Percentiles rank a stretch among this genome's conserved stretches.
Evolutionary conservation across 2,113 vertebrate species (phyloP).

Genomic region (Halcyon senegalensis): DNA sequence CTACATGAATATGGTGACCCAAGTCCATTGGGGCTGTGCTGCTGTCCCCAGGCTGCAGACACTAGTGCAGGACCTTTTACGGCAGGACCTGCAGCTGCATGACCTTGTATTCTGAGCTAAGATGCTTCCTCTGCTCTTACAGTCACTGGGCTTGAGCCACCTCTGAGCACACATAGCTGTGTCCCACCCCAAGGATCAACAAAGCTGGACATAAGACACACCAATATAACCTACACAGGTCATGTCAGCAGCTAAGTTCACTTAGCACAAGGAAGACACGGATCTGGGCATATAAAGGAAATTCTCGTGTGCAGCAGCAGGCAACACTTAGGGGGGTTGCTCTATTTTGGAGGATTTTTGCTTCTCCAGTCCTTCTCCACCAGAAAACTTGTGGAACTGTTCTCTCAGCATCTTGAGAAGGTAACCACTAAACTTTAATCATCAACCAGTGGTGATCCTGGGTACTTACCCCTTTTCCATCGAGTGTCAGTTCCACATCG

Average conservation of each 20-base stretch:
- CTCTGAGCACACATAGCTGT: not conserved
- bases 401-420: not conserved
- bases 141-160: not conserved
- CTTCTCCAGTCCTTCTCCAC: not conserved
- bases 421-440: not conserved
- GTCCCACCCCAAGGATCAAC: not conserved
- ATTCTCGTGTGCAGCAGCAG: not conserved
- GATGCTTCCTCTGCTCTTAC: not conserved
- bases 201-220: fast-evolving
- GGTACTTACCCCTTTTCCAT: not conserved
- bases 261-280: not conserved
- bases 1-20: not conserved
- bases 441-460: not conserved
- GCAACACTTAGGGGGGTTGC: not conserved
- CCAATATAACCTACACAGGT: not conserved
- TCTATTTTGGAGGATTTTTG: not conserved
- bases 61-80: not conserved
- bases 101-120: not conserved
- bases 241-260: not conserved
- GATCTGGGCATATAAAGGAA: not conserved
- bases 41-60: not conserved
- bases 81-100: not conserved
- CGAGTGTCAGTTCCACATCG: not conserved
- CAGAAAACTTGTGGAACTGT: not conserved
- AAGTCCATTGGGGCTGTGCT: not conserved